phyloP scores from a whole-genome alignment of 37 sponge, comb jelly and placozoan genomes.

The Amphimedon queenslandica region DNA sequence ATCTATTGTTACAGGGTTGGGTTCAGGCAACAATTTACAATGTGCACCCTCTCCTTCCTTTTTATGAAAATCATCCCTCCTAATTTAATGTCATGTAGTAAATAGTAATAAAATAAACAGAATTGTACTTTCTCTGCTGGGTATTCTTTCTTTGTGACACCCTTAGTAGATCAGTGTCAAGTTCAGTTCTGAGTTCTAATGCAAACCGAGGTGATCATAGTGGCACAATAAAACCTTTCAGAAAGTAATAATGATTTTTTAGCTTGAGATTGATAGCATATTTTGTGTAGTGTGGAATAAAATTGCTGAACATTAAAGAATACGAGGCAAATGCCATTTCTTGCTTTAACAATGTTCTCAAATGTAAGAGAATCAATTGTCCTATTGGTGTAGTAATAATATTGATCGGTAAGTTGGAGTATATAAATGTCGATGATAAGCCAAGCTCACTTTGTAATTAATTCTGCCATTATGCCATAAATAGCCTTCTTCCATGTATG shows the following conservation, averaged over 20 bases:
- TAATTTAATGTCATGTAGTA: background rate
- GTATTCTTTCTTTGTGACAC: background rate
- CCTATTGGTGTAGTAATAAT: too few species aligned
- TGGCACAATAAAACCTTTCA: background rate
- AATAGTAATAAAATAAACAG: background rate
- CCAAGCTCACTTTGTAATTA: too few species aligned
- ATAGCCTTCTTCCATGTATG: background rate
- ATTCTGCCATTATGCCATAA: background rate
- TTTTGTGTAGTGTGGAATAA: too few species aligned
- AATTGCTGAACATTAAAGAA: background rate
- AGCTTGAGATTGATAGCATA: background rate
- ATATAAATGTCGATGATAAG: too few species aligned
- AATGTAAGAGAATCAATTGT: background rate
- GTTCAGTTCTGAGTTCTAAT: too few species aligned
- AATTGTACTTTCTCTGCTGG: background rate
- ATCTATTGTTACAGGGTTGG: background rate
- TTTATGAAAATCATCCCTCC: background rate
- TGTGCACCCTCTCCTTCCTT: background rate
- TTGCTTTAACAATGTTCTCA: background rate
- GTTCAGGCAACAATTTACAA: background rate
- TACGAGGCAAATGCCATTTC: background rate
- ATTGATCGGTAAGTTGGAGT: too few species aligned
- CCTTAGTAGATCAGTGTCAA: background rate
- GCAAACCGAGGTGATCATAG: background rate
- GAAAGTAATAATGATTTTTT: too few species aligned